These are phyloP conservation scores for Halcyon senegalensis DNA, from an alignment of 2,113 vertebrate genomes.

Conservation along the genomic window DNA sequence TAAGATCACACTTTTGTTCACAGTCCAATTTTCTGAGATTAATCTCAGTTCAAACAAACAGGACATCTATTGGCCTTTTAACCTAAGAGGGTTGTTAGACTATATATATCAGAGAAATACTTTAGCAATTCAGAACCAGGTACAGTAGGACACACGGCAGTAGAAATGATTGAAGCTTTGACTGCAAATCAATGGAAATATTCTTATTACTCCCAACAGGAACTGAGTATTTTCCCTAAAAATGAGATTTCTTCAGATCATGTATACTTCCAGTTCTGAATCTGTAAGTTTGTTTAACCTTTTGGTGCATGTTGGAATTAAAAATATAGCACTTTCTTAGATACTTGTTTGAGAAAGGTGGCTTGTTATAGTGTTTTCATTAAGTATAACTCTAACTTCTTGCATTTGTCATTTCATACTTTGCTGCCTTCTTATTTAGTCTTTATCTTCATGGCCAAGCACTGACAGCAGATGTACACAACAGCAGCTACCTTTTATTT, in stretches of 20 bases:
- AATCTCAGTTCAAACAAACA: neutral
- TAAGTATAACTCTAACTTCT: neutral
- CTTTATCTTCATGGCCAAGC: neutral
- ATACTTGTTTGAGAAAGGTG: neutral
- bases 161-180: neutral
- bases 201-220: neutral
- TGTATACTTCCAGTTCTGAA: neutral
- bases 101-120: neutral
- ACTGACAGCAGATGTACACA: neutral
- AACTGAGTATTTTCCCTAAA: neutral
- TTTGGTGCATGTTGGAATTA: neutral
- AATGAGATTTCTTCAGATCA: neutral
- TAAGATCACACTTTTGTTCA: conserved; percentile 4
- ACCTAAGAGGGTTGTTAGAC: neutral
- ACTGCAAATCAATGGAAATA: neutral
- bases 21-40: neutral
- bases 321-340: neutral
- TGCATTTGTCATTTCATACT: neutral
- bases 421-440: neutral
- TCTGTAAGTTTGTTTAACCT: neutral
- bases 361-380: neutral
- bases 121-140: neutral
- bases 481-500: neutral
- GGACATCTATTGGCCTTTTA: neutral
- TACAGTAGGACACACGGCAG: neutral